These are phyloP conservation scores for Lathronympha strigana DNA, from an alignment of 2,888 invertebrate species.

Conservation along the genomic window DNA sequence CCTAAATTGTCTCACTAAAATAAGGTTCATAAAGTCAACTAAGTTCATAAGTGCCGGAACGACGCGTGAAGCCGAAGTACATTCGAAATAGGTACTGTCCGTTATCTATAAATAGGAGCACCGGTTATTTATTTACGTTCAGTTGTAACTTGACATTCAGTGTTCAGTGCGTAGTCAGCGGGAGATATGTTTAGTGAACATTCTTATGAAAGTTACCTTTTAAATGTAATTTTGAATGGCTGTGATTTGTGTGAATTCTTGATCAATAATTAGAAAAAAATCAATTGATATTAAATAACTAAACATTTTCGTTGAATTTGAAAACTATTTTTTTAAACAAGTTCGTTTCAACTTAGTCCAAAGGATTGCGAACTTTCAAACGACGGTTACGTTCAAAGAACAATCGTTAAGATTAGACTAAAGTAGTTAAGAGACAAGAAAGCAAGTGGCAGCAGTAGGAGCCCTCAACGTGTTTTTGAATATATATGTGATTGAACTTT, in stretches of 20 bases:
- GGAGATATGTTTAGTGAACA: background rate
- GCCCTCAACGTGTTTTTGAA: no score
- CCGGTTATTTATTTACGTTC: constrained; percentile 32
- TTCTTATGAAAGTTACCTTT: constrained; percentile 12
- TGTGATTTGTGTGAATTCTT: background rate
- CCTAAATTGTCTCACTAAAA: background rate
- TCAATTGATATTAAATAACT: no score
- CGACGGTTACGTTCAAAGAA: no score
- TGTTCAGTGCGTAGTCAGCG: constrained; percentile 21
- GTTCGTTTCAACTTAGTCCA: no score
- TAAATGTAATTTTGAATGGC: background rate
- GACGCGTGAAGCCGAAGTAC: background rate
- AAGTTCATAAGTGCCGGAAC: background rate
- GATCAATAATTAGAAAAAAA: no score
- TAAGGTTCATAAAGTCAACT: background rate
- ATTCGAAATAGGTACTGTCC: background rate
- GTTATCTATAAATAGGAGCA: constrained; percentile 23
- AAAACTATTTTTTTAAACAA: no score
- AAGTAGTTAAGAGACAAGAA: no score
- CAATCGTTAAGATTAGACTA: no score
- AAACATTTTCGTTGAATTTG: no score
- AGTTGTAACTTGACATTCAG: constrained; percentile 30
- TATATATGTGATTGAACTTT: no score
- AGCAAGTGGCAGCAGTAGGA: no score
- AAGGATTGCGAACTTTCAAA: no score